Percentiles rank a stretch among this genome's conserved stretches.
phyloP scores from a whole-genome alignment of 2,888 invertebrate species.

The Rambutsinella grinnellia region DNA sequence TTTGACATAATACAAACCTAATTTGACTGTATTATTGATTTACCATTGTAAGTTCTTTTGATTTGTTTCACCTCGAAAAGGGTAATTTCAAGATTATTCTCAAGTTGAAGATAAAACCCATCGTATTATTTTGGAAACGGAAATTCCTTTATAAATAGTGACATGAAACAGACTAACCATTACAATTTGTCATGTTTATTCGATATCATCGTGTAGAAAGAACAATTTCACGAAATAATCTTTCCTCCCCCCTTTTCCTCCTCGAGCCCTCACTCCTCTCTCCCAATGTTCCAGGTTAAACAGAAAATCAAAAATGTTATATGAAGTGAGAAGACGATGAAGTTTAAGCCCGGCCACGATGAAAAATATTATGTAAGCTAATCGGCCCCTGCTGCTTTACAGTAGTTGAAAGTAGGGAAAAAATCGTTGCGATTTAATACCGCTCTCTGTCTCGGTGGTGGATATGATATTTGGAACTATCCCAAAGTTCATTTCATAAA shows the following conservation, averaged over 20 bases:
- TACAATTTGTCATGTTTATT: conserved; percentile 57
- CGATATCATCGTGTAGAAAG: conserved; percentile 23
- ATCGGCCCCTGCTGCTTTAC: conserved; percentile 50
- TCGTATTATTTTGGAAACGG: conserved; percentile 21
- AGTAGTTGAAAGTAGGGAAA: conserved; percentile 6
- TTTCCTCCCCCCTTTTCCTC: neutral
- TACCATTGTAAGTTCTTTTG: too few species aligned
- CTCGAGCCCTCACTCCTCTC: neutral
- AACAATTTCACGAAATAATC: neutral
- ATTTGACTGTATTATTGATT: too few species aligned
- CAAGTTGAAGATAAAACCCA: neutral
- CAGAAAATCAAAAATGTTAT: conserved; percentile 18
- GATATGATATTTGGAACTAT: too few species aligned
- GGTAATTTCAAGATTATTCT: neutral
- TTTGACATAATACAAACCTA: too few species aligned
- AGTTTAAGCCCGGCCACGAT: conserved; percentile 24
- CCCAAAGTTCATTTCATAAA: too few species aligned
- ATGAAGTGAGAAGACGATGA: conserved; percentile 20
- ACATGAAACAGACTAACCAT: conserved; percentile 50
- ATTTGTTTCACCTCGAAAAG: too few species aligned
- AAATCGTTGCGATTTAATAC: too few species aligned
- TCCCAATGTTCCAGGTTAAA: conserved; percentile 25
- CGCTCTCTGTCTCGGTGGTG: conserved; percentile 1
- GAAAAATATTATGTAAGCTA: conserved; percentile 54
- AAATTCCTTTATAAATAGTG: conserved; percentile 46